Conservation (phyloP, 2,888 invertebrate species). For the Heliconius sara region DNA sequence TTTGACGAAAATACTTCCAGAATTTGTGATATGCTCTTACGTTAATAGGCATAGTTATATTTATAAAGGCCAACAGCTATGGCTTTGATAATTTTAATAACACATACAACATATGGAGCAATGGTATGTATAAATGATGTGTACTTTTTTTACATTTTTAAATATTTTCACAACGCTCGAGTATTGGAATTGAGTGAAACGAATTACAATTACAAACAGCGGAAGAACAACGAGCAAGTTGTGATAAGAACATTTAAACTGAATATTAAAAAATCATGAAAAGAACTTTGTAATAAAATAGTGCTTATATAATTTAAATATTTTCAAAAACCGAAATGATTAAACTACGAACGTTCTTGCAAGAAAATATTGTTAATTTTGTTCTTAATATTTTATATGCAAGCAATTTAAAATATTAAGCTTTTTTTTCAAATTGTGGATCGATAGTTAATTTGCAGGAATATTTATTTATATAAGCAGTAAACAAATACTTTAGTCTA, state of each 20-base stretch:
- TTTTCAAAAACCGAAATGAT: not conserved
- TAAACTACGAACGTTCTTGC: not conserved
- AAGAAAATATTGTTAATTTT: not conserved
- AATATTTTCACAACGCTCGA: not conserved
- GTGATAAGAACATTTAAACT: constrained; percentile 13
- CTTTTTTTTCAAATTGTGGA: too few relatives aligned
- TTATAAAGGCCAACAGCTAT: not conserved
- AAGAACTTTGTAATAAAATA: not conserved
- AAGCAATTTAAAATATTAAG: too few relatives aligned
- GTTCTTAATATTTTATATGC: too few relatives aligned
- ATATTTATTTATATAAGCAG: too few relatives aligned
- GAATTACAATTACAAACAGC: constrained; percentile 4
- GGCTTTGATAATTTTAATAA: not conserved
- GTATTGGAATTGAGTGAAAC: not conserved
- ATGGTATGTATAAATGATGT: not conserved
- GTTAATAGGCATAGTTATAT: not conserved
- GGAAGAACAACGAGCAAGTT: constrained; percentile 9
- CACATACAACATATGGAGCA: not conserved
- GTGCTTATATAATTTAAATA: not conserved
- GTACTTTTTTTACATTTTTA: not conserved
- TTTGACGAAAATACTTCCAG: constrained; percentile 66
- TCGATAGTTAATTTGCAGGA: too few relatives aligned
- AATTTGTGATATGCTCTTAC: constrained; percentile 61
- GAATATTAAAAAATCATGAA: not conserved
- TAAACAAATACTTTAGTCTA: too few relatives aligned